A percentile compares a stretch with the other conserved stretches of the same genome.
Conservation (phyloP, 2,888 invertebrate genomes). For the Phaedon cochleariae region DNA sequence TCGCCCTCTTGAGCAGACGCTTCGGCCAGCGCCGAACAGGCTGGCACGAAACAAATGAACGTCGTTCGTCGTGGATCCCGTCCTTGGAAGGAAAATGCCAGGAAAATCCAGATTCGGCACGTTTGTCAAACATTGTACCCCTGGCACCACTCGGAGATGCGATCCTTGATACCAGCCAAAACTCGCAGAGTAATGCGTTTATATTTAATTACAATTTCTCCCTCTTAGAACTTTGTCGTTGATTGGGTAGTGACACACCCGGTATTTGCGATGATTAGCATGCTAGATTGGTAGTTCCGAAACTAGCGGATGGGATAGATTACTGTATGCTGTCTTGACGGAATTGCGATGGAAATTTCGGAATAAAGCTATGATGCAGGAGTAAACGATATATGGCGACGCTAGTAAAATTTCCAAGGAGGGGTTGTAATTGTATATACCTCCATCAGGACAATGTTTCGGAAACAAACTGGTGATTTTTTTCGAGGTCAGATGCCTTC, state of each 20-base stretch:
- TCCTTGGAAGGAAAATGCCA: slow-evolving; percentile 17
- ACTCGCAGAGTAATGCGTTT: slow-evolving; percentile 25
- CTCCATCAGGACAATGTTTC: too few species aligned
- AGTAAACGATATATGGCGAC: too few species aligned
- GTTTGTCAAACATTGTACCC: slow-evolving; percentile 52
- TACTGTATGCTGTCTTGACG: too few species aligned
- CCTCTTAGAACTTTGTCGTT: slow-evolving; percentile 13
- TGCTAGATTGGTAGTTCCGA: slow-evolving; percentile 11
- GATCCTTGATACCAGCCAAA: slow-evolving; percentile 15
- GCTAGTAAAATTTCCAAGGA: too few species aligned
- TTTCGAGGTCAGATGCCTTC: too few species aligned
- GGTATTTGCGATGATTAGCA: slow-evolving; percentile 22
- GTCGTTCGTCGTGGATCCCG: slow-evolving; percentile 30
- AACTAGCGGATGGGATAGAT: not conserved
- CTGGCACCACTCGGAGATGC: slow-evolving; percentile 38
- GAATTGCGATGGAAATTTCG: too few species aligned
- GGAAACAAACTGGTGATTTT: too few species aligned
- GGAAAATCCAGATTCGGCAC: slow-evolving; percentile 46
- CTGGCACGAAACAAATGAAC: slow-evolving; percentile 46
- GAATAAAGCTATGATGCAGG: too few species aligned
- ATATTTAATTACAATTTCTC: slow-evolving; percentile 30
- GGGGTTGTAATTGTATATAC: too few species aligned
- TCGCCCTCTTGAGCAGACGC: slow-evolving; percentile 40
- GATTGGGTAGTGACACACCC: slow-evolving; percentile 19
- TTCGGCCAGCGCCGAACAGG: slow-evolving; percentile 41